A percentile compares a stretch with the other conserved stretches of the same genome.
Evolutionary conservation across 2,888 invertebrate genomes (phyloP).

Genomic region (Trichopria drosophilae): DNA sequence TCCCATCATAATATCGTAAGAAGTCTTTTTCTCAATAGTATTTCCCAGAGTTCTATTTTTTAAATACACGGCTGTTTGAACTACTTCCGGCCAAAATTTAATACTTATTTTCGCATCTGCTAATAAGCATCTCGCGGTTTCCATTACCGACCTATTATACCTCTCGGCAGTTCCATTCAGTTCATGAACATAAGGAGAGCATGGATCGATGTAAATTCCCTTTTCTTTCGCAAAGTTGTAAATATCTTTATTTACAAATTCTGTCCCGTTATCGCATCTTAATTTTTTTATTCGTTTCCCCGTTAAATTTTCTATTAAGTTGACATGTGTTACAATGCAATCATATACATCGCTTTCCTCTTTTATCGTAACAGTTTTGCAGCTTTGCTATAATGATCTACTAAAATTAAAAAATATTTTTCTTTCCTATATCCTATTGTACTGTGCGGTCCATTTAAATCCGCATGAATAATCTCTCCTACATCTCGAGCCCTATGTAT

Average conservation of each 20-base stretch:
- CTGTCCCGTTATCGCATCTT: constrained; percentile 28
- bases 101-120: constrained; percentile 17
- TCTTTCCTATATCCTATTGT: constrained; percentile 28
- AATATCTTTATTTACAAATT: constrained; percentile 22
- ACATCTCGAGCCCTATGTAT: constrained; percentile 16
- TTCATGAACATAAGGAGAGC: constrained; percentile 16
- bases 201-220: constrained; percentile 14
- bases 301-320: constrained; percentile 25
- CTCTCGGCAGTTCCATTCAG: constrained; percentile 25
- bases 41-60: constrained; percentile 16
- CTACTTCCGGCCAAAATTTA: constrained; percentile 21
- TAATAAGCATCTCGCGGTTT: constrained; percentile 23
- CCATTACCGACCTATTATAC: constrained; percentile 23
- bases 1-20: constrained; percentile 8
- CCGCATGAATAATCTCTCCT: constrained; percentile 23
- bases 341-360: constrained; percentile 29
- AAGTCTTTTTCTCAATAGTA: constrained; percentile 4
- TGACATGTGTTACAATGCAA: constrained; percentile 27
- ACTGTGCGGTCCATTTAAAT: constrained; percentile 22
- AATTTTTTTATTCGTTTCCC: constrained; percentile 21
- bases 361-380: constrained; percentile 31
- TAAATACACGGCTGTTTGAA: constrained; percentile 11
- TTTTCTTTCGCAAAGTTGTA: constrained; percentile 12
- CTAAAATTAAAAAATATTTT: constrained; percentile 34
- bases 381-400: constrained; percentile 35